phyloP scores from a whole-genome alignment of 35 echinoderm and acorn worm genomes.

The Apostichopus japonicus region DNA sequence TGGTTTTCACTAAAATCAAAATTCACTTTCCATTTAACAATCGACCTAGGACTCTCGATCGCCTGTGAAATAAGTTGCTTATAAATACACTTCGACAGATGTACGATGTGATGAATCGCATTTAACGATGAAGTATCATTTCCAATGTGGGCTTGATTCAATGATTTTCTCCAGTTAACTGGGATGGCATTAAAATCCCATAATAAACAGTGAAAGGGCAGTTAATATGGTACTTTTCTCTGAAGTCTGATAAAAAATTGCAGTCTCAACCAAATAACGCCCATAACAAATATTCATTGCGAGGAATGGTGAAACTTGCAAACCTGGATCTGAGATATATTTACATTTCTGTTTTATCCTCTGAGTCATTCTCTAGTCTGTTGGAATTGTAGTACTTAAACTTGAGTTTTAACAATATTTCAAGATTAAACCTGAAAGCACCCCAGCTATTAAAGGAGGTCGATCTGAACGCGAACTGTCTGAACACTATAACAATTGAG shows the following conservation, averaged over 20 bases:
- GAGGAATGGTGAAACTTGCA: background rate
- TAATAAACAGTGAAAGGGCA: background rate
- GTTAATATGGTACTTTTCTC: no score
- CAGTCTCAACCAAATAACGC: background rate
- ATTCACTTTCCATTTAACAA: no score
- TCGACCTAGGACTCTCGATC: no score
- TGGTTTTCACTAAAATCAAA: no score
- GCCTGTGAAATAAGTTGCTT: no score
- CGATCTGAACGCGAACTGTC: background rate
- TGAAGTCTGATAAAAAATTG: background rate
- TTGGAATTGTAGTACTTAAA: no score
- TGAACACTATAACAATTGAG: background rate
- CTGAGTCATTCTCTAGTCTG: background rate
- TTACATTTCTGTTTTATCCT: no score
- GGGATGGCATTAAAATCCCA: background rate
- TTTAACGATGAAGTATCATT: no score
- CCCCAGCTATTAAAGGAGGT: background rate
- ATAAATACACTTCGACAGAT: background rate
- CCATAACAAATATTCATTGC: background rate
- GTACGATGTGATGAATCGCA: no score
- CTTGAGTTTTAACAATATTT: no score
- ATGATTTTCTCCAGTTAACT: no score
- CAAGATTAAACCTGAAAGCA: background rate
- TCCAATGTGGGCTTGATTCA: no score
- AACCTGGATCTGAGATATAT: background rate